A percentile compares a stretch with the other conserved stretches of the same genome.
phyloP scores from a whole-genome alignment of 2,888 invertebrate genomes.

The Heliconius hortense region DNA sequence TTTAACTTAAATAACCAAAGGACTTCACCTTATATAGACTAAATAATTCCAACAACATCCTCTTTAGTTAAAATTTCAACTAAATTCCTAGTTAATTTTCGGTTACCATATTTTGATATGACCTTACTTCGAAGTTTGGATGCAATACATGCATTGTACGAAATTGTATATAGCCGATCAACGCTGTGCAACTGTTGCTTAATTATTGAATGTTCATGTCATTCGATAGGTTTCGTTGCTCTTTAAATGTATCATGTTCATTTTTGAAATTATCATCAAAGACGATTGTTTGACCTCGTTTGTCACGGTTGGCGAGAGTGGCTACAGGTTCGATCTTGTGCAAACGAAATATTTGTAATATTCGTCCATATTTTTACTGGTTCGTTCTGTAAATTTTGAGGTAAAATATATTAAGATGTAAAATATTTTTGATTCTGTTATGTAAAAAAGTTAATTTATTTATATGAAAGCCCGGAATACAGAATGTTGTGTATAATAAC shows the following conservation, averaged over 20 bases:
- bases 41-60: constrained; percentile 7
- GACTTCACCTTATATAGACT: constrained; percentile 28
- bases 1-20: background rate
- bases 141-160: constrained; percentile 37
- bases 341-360: background rate
- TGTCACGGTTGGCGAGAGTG: background rate
- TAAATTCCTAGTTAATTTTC: constrained; percentile 20
- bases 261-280: constrained; percentile 19
- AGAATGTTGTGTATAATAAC: no score
- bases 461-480: no score
- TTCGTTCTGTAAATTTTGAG: background rate
- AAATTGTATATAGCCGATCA: constrained; percentile 33
- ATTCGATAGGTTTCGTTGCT: constrained; percentile 34
- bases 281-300: constrained; percentile 18
- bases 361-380: background rate
- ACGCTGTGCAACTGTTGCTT: constrained; percentile 35
- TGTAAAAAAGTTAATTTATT: no score
- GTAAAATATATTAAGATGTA: background rate
- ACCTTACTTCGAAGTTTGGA: constrained; percentile 26
- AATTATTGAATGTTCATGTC: constrained; percentile 36
- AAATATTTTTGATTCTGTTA: background rate
- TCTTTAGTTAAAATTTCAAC: constrained; percentile 11
- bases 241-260: constrained; percentile 19
- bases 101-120: constrained; percentile 17
- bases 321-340: constrained; percentile 3